phyloP scores from a whole-genome alignment of 2,113 vertebrate genomes.

The Caracal caracal region DNA sequence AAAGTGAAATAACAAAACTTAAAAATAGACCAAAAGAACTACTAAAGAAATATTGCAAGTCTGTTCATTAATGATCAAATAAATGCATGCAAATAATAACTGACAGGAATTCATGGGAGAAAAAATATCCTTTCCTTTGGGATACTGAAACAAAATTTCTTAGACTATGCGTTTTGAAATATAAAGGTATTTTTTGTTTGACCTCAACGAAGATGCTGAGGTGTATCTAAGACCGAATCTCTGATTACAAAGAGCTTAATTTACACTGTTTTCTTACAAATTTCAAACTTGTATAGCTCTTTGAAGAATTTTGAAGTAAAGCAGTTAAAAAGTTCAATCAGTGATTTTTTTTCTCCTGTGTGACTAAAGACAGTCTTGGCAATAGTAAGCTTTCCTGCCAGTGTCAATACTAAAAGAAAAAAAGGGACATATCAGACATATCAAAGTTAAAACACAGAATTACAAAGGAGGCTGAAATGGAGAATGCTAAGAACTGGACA shows the following conservation, averaged over 20 bases:
- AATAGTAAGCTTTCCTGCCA: neutral
- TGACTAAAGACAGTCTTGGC: neutral
- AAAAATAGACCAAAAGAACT: neutral
- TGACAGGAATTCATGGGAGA: neutral
- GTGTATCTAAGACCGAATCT: neutral
- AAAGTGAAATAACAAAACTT: neutral
- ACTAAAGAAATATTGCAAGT: neutral
- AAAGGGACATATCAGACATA: neutral
- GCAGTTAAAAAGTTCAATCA: slow-evolving; percentile 1
- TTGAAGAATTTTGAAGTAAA: neutral
- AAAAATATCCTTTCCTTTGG: neutral
- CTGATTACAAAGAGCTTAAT: neutral
- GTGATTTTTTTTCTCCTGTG: neutral
- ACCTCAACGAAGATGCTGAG: neutral
- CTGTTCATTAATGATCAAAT: neutral
- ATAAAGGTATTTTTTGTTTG: neutral
- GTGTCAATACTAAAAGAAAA: neutral
- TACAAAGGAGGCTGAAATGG: neutral
- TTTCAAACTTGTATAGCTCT: neutral
- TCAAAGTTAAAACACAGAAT: slow-evolving; percentile 29
- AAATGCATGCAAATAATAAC: neutral
- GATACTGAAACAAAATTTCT: neutral
- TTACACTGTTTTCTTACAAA: neutral
- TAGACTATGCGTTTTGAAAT: neutral
- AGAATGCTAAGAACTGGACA: neutral